Evolutionary conservation across 2,113 vertebrate genomes (phyloP), one percentile per base, ranked within the genome.

Genomic region (Tylochromis polylepis): DNA sequence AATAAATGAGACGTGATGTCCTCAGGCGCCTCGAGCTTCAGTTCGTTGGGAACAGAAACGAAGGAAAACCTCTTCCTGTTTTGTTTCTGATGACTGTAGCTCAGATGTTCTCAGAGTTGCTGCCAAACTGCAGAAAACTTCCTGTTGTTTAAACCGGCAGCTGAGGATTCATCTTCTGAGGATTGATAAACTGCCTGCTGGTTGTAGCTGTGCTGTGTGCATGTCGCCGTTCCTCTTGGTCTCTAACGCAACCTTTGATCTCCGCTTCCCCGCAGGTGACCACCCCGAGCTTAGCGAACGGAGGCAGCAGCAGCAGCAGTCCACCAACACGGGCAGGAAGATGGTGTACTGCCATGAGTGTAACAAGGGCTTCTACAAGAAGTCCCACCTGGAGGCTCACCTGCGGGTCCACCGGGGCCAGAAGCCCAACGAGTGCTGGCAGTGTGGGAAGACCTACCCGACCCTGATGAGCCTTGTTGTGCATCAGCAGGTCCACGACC

Each of bases 401-500:
- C 86, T 27, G 78, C 67, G 72, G 2, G 70, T 58, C 7, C 93
- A 95, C 82, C 18, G 5, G 0, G 93, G 93, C 2, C 86, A 85
- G 70, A 87, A 83, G 6, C 80, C 93, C 84, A 95, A 94, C 24
- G 49, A 93, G 87, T 94, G 94, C 88, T 92, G 92, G 92, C 79
- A 41, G 9, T 94, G 94, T 0, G 91, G 94, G 34, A 95, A 94
- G 87, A 91, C n/a, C 36, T 94, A 92, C 85, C 90, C 93, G 0
- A 92, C 91, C 4, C 80, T 94, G 78, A 85, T 91, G 86, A 92
- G 92, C 67, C 87, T 95, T 0, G 88, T 93, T 1, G 8, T 93
- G 60, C 94, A 95, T 83, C 94, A 94, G 81, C 92, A 93, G 82
- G 70, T 93, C 75, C 94, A 95, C 16, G 20, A 88, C n/a, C 91